These are phyloP conservation scores for Drosophila setifemur DNA, from an alignment of 1,140 invertebrate genomes.

Conservation along the genomic window DNA sequence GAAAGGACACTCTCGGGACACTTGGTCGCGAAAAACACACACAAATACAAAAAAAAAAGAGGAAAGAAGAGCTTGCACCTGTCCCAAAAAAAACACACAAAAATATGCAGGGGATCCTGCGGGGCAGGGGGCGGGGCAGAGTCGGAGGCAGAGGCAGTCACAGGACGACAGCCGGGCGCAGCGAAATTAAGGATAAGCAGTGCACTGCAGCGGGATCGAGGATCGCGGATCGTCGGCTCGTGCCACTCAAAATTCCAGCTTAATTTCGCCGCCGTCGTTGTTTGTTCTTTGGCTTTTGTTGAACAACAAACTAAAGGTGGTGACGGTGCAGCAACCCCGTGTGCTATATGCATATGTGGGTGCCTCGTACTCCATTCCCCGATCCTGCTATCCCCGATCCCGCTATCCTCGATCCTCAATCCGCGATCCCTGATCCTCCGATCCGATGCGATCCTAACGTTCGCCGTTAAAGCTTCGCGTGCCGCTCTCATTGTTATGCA, in stretches of 20 bases:
- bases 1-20: slow-evolving; percentile 35
- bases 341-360: slow-evolving; percentile 20
- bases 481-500: slow-evolving; percentile 76
- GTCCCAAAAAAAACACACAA: slow-evolving; percentile 36
- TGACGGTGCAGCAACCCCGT: background rate
- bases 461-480: slow-evolving; percentile 56
- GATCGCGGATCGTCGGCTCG: slow-evolving; percentile 29
- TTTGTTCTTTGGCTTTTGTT: slow-evolving; percentile 15
- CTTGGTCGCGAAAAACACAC: slow-evolving; percentile 21
- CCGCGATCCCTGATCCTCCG: slow-evolving; percentile 27
- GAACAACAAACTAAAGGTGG: background rate
- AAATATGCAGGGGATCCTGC: background rate
- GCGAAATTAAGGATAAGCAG: slow-evolving; percentile 63
- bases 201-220: slow-evolving; percentile 15
- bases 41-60: slow-evolving; percentile 1
- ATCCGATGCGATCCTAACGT: slow-evolving; percentile 37
- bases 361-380: slow-evolving; percentile 25
- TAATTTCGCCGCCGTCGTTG: slow-evolving; percentile 46
- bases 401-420: slow-evolving; percentile 10
- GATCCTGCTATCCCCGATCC: slow-evolving; percentile 7
- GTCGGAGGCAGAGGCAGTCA: background rate
- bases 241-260: slow-evolving; percentile 66
- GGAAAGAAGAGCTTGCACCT: slow-evolving; percentile 59
- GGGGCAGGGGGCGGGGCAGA: background rate
- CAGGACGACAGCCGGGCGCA: slow-evolving; percentile 47